phyloP scores from a whole-genome alignment of 2,888 invertebrate genomes.

The Volucella zonaria region DNA sequence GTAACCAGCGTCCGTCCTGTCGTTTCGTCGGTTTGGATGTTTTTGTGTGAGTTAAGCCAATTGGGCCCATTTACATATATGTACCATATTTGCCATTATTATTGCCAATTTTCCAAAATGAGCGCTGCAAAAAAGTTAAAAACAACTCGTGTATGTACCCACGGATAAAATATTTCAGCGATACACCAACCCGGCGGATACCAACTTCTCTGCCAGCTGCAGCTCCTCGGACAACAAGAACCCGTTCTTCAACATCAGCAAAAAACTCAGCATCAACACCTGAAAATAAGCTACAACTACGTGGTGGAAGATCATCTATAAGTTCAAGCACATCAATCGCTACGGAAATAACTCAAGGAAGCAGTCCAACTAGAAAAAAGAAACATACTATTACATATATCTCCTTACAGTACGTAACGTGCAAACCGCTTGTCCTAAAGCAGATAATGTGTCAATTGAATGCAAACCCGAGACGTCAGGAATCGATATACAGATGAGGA shows the following conservation, averaged over 20 bases:
- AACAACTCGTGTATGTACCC: conserved; percentile 76
- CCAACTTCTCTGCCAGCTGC: conserved; percentile 76
- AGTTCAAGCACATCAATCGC: conserved; percentile 43
- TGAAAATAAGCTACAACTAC: conserved; percentile 80
- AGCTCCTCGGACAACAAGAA: conserved; percentile 43
- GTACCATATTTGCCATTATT: too few species aligned
- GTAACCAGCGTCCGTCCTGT: too few species aligned
- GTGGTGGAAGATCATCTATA: conserved; percentile 71
- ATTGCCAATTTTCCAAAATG: too few species aligned
- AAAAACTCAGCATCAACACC: conserved; percentile 2
- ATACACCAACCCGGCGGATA: conserved; percentile 76
- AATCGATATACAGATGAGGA: conserved; percentile 87
- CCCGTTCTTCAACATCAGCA: conserved; percentile 53
- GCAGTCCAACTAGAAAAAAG: conserved; percentile 82
- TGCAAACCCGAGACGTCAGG: conserved; percentile 88
- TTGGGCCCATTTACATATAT: too few species aligned
- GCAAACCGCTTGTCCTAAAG: conserved; percentile 89
- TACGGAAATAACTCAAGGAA: conserved; percentile 71
- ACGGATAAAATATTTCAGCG: conserved; percentile 77
- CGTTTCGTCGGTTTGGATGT: too few species aligned
- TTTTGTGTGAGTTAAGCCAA: too few species aligned
- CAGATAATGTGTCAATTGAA: conserved; percentile 88
- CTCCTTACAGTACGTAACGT: conserved; percentile 90
- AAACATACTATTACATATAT: conserved; percentile 90
- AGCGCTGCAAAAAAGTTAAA: too few species aligned